Evolutionary conservation across 2,888 invertebrate species (phyloP), one percentile per base, ranked within the genome.

Genomic region (Agelastica alni): DNA sequence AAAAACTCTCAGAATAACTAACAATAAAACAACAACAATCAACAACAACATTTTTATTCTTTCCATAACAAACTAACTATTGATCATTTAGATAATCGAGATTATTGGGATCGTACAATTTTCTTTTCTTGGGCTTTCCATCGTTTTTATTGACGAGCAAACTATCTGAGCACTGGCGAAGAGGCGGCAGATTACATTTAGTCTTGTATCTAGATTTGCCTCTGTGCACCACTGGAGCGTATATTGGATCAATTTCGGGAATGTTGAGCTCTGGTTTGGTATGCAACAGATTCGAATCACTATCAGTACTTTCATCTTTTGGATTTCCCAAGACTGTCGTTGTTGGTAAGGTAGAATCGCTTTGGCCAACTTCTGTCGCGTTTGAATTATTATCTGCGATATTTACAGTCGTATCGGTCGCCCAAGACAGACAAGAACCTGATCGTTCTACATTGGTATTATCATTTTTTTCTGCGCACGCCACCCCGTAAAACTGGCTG

Each of bases 71-170:
- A n/a, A n/a, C n/a, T n/a, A n/a, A n/a, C n/a, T n/a, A n/a, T n/a
- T n/a, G n/a, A n/a, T n/a, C n/a, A n/a, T n/a, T n/a, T n/a, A n/a
- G n/a, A 44, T 59, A 53, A 10, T 55, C 47, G 4, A 52, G 43
- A 51, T 53, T 44, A 30, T 60, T 47, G 2, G 58, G 54, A 41
- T 59, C 44, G 20, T 56, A 62, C n/a, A 63, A 48, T 26, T 52
- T 61, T 5, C 60, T 42, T 37, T 46, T 60, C 45, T 51, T 59
- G 14, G 39, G 34, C 16, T 31, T 26, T 12, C 7, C 34, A 13
- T 20, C 30, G 7, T 41, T 51, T 12, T 18, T 42, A n/a, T n/a
- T 43, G 2, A 16, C 18, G 10, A 22, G 20, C n/a, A 37, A 14
- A 43, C 28, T 45, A 22, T 5, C 36, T 16, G 16, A 39, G 6